These are phyloP conservation scores for Phrynocephalus forsythii DNA, from an alignment of 2,797 vertebrate species.

Conservation along the genomic window DNA sequence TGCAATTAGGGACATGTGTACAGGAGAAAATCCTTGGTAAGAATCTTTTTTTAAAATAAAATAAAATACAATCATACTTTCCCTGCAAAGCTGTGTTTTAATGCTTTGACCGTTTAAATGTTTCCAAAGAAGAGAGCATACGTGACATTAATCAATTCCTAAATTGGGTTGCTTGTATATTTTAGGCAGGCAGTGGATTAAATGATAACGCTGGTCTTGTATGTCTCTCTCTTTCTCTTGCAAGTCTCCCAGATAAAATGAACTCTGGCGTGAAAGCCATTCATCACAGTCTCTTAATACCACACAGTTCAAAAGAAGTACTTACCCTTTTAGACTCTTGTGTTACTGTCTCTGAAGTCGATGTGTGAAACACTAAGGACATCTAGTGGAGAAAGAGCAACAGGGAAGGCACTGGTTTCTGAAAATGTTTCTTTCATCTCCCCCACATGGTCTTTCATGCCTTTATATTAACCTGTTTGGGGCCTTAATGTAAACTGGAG, in stretches of 20 bases:
- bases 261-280: slow-evolving; percentile 64
- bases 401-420: not conserved
- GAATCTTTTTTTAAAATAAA: slow-evolving; percentile 40
- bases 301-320: slow-evolving; percentile 64
- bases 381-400: slow-evolving; percentile 80
- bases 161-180: slow-evolving; percentile 52
- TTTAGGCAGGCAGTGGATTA: slow-evolving; percentile 61
- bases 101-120: slow-evolving; percentile 69
- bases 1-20: slow-evolving; percentile 45
- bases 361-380: slow-evolving; percentile 74
- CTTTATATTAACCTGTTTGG: not conserved
- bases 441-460: not conserved
- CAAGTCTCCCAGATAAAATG: slow-evolving; percentile 70
- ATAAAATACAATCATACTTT: slow-evolving; percentile 63
- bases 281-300: slow-evolving; percentile 67
- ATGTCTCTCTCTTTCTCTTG: slow-evolving; percentile 61
- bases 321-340: slow-evolving; percentile 25
- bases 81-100: slow-evolving; percentile 69
- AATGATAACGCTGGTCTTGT: slow-evolving; percentile 63
- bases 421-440: not conserved
- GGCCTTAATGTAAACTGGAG: not conserved
- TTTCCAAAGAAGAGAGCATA: slow-evolving; percentile 70
- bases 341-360: slow-evolving; percentile 9
- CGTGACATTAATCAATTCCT: slow-evolving; percentile 67
- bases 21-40: slow-evolving; percentile 39